These are phyloP conservation scores for Calameuta pallipes DNA, from an alignment of 2,888 invertebrate genomes.

Conservation along the genomic window DNA sequence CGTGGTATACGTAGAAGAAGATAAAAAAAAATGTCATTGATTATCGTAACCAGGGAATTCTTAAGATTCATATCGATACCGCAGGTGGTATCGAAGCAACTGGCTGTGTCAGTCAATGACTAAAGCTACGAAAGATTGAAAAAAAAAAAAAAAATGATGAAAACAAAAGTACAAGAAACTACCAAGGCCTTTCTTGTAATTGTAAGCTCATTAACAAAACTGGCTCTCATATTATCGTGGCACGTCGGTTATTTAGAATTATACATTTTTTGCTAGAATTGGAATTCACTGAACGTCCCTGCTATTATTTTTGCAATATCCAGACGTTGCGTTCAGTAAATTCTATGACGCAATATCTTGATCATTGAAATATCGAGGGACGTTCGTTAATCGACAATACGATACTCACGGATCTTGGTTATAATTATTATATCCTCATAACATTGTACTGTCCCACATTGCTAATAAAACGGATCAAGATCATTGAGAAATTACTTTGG, in stretches of 20 bases:
- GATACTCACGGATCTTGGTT: neutral
- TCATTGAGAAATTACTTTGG: neutral
- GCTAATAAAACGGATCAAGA: neutral
- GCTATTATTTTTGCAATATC: neutral
- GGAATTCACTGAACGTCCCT: neutral
- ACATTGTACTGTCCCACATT: neutral
- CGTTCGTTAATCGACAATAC: neutral
- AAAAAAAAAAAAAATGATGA: neutral
- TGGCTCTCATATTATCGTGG: neutral
- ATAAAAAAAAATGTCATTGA: neutral
- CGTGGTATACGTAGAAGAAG: neutral
- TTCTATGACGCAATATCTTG: neutral
- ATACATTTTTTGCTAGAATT: neutral
- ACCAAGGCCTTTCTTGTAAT: neutral
- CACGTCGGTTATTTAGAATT: neutral
- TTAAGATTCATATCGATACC: neutral
- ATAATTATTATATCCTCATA: neutral
- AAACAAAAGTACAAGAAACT: neutral
- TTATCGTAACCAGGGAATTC: neutral
- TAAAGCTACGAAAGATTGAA: neutral
- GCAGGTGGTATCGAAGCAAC: neutral
- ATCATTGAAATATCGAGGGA: neutral
- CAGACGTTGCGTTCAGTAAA: neutral
- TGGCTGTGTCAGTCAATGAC: neutral
- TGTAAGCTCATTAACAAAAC: neutral